These are phyloP conservation scores for Sylvicola fuscatus DNA, from an alignment of 2,888 invertebrate species.

Conservation along the genomic window DNA sequence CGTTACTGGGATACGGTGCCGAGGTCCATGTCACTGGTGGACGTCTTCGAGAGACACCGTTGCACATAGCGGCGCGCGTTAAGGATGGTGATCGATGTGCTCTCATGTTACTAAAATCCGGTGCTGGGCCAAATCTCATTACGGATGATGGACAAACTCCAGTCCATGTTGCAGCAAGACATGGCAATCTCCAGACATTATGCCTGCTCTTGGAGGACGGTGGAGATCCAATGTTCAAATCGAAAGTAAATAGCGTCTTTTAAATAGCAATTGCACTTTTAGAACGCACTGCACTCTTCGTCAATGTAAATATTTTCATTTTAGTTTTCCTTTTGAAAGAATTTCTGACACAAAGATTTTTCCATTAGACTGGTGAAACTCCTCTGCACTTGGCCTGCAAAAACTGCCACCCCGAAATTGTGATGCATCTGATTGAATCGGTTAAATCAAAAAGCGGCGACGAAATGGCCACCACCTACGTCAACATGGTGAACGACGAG, in stretches of 20 bases:
- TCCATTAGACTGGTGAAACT: conserved; percentile 69
- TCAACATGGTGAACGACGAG: conserved; percentile 74
- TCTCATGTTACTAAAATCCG: conserved; percentile 92
- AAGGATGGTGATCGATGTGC: conserved; percentile 85
- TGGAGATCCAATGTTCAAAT: conserved; percentile 79
- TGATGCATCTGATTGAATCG: conserved; percentile 65
- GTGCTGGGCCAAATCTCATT: conserved; percentile 87
- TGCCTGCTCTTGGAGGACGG: conserved; percentile 78
- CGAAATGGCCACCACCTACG: conserved; percentile 61
- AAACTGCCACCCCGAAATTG: conserved; percentile 67
- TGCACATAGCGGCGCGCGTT: conserved; percentile 92
- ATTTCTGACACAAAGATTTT: not conserved
- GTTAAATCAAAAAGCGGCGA: conserved; percentile 55
- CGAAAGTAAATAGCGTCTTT: conserved; percentile 42
- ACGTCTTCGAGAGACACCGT: conserved; percentile 75
- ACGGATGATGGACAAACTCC: conserved; percentile 96
- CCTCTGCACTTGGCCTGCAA: conserved; percentile 87
- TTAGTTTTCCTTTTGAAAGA: not conserved
- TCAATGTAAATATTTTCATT: not conserved
- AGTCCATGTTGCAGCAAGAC: conserved; percentile 85
- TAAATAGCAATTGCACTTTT: too few species aligned
- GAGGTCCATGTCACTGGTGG: conserved; percentile 91
- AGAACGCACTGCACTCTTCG: not conserved
- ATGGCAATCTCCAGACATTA: conserved; percentile 76
- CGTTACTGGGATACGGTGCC: conserved; percentile 87